Base-by-base conservation (phyloP, 1,140 invertebrate species). In the Melanaphis sacchari region DNA sequence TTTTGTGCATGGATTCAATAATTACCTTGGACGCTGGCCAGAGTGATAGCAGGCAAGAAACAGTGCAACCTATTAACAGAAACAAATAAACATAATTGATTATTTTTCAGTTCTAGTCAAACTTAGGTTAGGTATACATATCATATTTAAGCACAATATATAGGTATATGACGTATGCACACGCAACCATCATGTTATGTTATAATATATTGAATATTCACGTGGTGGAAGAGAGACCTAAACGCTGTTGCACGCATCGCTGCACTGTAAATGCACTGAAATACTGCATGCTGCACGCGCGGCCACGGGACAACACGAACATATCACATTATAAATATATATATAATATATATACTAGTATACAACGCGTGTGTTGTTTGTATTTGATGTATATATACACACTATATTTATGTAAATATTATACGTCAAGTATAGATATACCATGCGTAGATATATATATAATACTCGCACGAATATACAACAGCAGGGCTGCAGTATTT, bases 11-110 rank as follows among this genome's bases (percentile, higher is more conserved):
- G n/a, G 15, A 11, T 40, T 26, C 38, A 46, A n/a, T 59, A 90
- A 93, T 92, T 93, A 94, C 94, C 94, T 94, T 94, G 90, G 66
- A 94, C 94, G 90, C 94, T 94, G 92, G 94, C 94, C 94, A 94
- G 94, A 93, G 94, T 94, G 94, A 94, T 94, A 52, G 91, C 81
- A 76, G 94, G 94, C 85, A 93, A 94, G n/a, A 94, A 91, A 93
- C 94, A 94, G 91, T 94, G 93, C 52, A 94, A 90, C 91, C 94
- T 94, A 93, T 36, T 82, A 93, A 49, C 36, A 93, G 22, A 66
- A 52, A 40, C 5, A 93, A 66, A 66, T n/a, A 92, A 88, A 66
- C 59, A n/a, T 76, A 15, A n/a, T 76, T 76, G 11, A 76, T 76
- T 18, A 76, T 36, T 76, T n/a, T n/a, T 8, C 31, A 43, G 6